Evolutionary conservation across 2,113 vertebrate species (phyloP), one percentile per base, ranked within the genome.

Genomic region (Meriones unguiculatus): DNA sequence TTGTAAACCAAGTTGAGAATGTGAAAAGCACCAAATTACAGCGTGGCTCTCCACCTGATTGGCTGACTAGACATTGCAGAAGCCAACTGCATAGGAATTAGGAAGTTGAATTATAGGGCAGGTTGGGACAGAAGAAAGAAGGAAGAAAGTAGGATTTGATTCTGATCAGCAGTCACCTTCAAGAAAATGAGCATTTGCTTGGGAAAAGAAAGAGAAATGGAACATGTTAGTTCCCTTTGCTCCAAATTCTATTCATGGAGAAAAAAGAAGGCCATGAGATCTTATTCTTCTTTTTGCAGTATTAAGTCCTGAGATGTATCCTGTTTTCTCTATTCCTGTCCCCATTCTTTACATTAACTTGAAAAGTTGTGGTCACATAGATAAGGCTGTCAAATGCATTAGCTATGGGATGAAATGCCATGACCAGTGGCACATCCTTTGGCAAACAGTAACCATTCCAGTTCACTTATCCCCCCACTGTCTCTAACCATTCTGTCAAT

Each of bases 21-120:
- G 94, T 94, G 93, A 95, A 96, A 97, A 94, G 84, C 76, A 96
- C 90, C 93, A 93, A 96, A 96, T 97, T 97, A 97, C 52, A 95
- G 87, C 70, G 62, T 67, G 52, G 85, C 14, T 93, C 41, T 95
- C 88, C 86, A 78, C 22, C 64, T 78, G 93, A 96, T 95, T 95
- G 95, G 86, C 67, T 96, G 89, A 88, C 78, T 75, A 17, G 78
- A 91, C 70, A 20, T 81, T 59, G 89, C 91, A 75, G 41, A 84
- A 93, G 77, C 76, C 87, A 90, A 90, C 95, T 35, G 80, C 0
- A 0, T 90, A 86, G 87, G 87, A 96, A 41, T 92, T 75, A 89
- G 88, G 41, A 86, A 94, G 80, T 81, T 96, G 89, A 97, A 88
- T 87, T 92, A 67, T 57, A 84, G 64, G 95, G 64, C 41, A 90